Percentiles rank a stretch among this genome's conserved stretches.
These are phyloP conservation scores for Antheraea yamamai DNA, from an alignment of 2,888 invertebrate species.

Conservation along the genomic window DNA sequence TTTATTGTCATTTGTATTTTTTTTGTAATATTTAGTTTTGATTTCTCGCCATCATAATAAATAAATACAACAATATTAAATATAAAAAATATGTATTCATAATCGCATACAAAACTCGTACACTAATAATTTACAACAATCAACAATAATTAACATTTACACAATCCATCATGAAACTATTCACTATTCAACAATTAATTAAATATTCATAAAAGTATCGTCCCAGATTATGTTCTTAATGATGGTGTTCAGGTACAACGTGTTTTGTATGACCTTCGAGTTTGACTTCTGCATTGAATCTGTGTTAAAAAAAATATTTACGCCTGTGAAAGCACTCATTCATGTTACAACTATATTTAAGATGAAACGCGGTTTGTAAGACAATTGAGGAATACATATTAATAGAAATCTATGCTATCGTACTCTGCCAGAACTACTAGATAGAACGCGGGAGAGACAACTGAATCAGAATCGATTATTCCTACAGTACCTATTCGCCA, in stretches of 20 bases:
- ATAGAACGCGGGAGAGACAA: too few relatives aligned
- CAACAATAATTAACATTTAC: neutral
- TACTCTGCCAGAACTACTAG: too few relatives aligned
- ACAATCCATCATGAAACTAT: constrained; percentile 7
- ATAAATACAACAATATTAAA: neutral
- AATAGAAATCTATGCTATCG: too few relatives aligned
- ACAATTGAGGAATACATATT: neutral
- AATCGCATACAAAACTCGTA: neutral
- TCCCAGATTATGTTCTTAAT: constrained; percentile 15
- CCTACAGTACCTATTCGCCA: too few relatives aligned
- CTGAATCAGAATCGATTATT: too few relatives aligned
- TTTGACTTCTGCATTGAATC: constrained; percentile 32
- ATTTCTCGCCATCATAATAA: neutral
- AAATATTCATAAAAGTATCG: neutral
- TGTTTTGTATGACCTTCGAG: constrained; percentile 32
- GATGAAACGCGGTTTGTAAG: neutral
- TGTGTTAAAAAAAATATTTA: constrained; percentile 18
- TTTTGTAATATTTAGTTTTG: too few relatives aligned
- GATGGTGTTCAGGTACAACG: constrained; percentile 27
- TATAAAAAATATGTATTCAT: neutral
- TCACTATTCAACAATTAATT: constrained; percentile 7
- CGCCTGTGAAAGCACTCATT: neutral
- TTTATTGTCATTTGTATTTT: too few relatives aligned
- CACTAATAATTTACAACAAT: neutral
- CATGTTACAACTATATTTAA: neutral